Evolutionary conservation across 2,888 invertebrate species (phyloP).

Genomic region (Diadromus collaris): DNA sequence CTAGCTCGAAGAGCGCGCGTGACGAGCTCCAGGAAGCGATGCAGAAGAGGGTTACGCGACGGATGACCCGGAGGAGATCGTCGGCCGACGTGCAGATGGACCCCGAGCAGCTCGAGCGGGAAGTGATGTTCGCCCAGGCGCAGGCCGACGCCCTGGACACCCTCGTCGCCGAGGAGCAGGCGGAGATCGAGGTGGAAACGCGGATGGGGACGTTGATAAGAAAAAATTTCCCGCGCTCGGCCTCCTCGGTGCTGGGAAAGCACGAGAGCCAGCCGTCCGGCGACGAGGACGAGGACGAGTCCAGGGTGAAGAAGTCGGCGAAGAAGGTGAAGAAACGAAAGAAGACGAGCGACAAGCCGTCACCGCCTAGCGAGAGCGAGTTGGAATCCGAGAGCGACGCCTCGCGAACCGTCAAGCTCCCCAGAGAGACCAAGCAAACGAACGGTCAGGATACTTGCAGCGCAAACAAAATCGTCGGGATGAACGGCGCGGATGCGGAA

Average conservation of each 20-base stretch:
- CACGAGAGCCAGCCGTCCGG: constrained; percentile 59
- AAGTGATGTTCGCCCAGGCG: constrained; percentile 74
- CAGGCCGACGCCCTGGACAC: constrained; percentile 77
- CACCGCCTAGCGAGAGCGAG: constrained; percentile 51
- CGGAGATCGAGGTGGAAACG: constrained; percentile 75
- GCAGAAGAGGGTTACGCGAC: constrained; percentile 73
- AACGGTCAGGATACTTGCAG: not conserved
- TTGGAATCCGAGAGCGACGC: constrained; percentile 38
- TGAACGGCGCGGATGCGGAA: constrained; percentile 23
- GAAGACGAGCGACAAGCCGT: constrained; percentile 66
- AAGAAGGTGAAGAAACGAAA: constrained; percentile 70
- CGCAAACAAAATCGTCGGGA: not conserved
- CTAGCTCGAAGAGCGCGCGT: constrained; percentile 54
- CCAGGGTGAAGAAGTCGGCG: constrained; percentile 54
- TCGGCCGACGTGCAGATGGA: constrained; percentile 75
- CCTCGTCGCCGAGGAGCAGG: constrained; percentile 77
- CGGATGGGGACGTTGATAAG: constrained; percentile 70
- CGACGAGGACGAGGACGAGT: constrained; percentile 37
- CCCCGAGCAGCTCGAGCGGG: constrained; percentile 73
- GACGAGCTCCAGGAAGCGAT: constrained; percentile 69
- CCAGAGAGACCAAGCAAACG: not conserved
- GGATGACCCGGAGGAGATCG: constrained; percentile 76
- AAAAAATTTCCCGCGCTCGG: constrained; percentile 58
- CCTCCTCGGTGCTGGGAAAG: constrained; percentile 33
- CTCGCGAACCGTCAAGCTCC: constrained; percentile 13